Percentiles rank a stretch among this genome's conserved stretches.
phyloP scores from a whole-genome alignment of 2,797 vertebrate genomes.

The Sebastes diploproa region DNA sequence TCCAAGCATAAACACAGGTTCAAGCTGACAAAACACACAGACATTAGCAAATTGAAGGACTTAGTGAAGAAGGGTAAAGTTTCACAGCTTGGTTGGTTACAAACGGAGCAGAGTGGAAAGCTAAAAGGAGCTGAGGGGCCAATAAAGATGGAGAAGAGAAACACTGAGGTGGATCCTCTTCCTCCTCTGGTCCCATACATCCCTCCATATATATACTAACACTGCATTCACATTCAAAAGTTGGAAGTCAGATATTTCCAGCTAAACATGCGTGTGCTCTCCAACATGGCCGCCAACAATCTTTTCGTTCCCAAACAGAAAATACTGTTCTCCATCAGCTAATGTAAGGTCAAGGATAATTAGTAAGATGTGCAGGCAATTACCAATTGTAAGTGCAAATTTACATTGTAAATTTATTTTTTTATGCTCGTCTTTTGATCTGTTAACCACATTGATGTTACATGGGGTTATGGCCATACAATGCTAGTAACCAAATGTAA shows the following conservation, averaged over 20 bases:
- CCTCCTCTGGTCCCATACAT: neutral
- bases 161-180: neutral
- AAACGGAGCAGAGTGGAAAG: neutral
- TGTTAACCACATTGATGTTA: neutral
- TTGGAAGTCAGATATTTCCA: neutral
- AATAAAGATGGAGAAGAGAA: neutral
- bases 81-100: slow-evolving; percentile 35
- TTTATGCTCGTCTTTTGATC: neutral
- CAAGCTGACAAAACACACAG: slow-evolving; percentile 70
- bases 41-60: slow-evolving; percentile 68
- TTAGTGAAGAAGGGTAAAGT: slow-evolving; percentile 31
- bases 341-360: neutral
- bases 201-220: neutral
- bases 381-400: neutral
- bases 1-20: slow-evolving; percentile 75
- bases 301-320: neutral
- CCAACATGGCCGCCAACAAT: neutral
- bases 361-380: neutral
- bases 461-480: neutral
- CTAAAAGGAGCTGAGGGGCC: neutral
- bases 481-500: neutral
- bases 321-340: neutral
- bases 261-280: neutral
- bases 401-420: neutral
- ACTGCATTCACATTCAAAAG: neutral